These are phyloP conservation scores for Chaitophorus viminalis DNA, from an alignment of 2,888 invertebrate genomes.

Conservation along the genomic window DNA sequence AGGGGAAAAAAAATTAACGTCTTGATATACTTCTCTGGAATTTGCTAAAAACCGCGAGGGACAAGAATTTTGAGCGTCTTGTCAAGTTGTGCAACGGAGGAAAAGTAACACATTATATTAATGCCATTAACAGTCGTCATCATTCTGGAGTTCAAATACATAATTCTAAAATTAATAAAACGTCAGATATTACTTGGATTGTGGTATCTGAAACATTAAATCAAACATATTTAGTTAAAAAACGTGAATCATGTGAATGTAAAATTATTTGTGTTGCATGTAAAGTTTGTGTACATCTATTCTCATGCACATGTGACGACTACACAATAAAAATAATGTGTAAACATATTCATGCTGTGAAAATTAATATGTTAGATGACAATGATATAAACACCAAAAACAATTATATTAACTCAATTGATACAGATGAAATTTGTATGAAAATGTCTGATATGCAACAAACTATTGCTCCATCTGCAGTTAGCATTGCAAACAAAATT, in stretches of 20 bases:
- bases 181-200: constrained; percentile 17
- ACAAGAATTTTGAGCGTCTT: too few relatives aligned
- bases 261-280: constrained; percentile 22
- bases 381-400: not conserved
- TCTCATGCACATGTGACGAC: constrained; percentile 4
- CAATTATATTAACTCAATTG: not conserved
- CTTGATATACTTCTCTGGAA: too few relatives aligned
- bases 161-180: constrained; percentile 10
- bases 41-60: too few relatives aligned
- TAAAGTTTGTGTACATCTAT: constrained; percentile 14
- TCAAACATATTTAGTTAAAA: constrained; percentile 11
- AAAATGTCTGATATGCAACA: constrained; percentile 15
- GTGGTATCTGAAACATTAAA: not conserved
- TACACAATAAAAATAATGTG: constrained; percentile 18
- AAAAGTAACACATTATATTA: too few relatives aligned
- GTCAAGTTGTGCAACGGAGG: too few relatives aligned
- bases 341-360: constrained; percentile 6
- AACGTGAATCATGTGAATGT: constrained; percentile 10
- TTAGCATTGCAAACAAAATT: constrained; percentile 22
- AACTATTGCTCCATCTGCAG: constrained; percentile 5
- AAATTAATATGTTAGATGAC: not conserved
- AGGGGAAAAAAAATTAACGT: too few relatives aligned
- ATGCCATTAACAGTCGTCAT: too few relatives aligned
- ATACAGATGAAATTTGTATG: constrained; percentile 9
- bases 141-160: not conserved